Evolutionary conservation across 64 coral and sea anemone genomes (phyloP).

Genomic region (Dendronephthya gigantea): DNA sequence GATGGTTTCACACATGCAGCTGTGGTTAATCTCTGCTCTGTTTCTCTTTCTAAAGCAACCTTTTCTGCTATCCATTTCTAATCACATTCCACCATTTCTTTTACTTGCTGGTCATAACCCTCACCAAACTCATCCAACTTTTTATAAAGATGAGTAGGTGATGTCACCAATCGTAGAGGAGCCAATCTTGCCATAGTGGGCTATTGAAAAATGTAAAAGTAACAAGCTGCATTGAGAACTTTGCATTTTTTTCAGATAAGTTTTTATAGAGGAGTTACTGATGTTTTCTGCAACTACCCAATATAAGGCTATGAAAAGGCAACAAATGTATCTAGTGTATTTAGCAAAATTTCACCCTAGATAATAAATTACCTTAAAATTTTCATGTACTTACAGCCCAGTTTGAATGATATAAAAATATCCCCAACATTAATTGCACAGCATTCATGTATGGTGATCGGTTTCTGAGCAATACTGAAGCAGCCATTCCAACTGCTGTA

Average conservation of each 20-base stretch:
- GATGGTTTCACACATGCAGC: background rate
- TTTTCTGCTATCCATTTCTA: background rate
- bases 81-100: background rate
- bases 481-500: background rate
- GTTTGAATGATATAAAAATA: conserved; percentile 42
- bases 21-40: background rate
- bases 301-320: background rate
- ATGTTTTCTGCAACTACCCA: too few species aligned
- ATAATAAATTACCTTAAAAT: background rate
- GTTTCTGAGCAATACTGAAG: conserved; percentile 33
- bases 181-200: background rate
- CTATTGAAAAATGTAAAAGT: background rate
- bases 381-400: conserved; percentile 47
- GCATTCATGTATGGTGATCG: conserved; percentile 55
- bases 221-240: background rate
- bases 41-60: background rate
- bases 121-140: conserved; percentile 74
- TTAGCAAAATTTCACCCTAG: background rate
- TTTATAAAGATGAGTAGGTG: background rate
- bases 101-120: conserved; percentile 8
- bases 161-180: background rate
- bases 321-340: background rate
- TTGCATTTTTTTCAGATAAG: background rate
- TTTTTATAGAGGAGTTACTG: background rate
- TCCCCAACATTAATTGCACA: conserved; percentile 37